phyloP scores from a whole-genome alignment of 2,113 vertebrate species.

The Poeciliopsis prolifica region DNA sequence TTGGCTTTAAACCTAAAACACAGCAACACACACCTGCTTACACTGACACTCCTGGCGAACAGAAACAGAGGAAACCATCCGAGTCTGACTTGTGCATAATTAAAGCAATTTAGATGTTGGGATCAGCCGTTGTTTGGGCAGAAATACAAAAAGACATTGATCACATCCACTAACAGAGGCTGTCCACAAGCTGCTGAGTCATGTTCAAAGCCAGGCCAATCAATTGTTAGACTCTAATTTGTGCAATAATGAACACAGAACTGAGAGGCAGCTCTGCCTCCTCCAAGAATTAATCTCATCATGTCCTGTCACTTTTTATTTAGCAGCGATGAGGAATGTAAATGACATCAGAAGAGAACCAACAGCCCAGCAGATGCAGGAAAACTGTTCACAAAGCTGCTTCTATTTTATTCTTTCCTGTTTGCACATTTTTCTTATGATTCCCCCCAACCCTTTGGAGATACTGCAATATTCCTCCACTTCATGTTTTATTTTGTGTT shows the following conservation, averaged over 20 bases:
- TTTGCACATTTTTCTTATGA: background rate
- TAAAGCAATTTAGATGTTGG: constrained; percentile 7
- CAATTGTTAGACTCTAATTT: constrained; percentile 39
- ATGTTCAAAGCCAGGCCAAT: constrained; percentile 24
- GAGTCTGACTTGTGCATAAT: constrained; percentile 8
- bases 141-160: constrained; percentile 39
- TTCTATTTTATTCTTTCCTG: background rate
- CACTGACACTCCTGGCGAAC: background rate
- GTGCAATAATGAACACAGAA: constrained; percentile 39
- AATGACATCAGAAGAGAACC: constrained; percentile 7
- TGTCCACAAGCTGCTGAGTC: constrained; percentile 45
- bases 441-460: background rate
- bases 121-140: constrained; percentile 10
- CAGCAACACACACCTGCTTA: background rate
- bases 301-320: constrained; percentile 39
- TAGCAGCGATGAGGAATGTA: background rate
- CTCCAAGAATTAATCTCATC: constrained; percentile 22
- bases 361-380: constrained; percentile 1
- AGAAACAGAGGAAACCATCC: background rate
- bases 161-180: constrained; percentile 34
- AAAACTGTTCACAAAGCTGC: background rate
- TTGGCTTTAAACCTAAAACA: constrained; percentile 82
- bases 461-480: constrained; percentile 6
- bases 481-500: constrained; percentile 6
- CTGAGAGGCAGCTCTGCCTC: constrained; percentile 19